phyloP scores from a whole-genome alignment of 2,888 invertebrate genomes.

The Scelioninae gen. 1 region DNA sequence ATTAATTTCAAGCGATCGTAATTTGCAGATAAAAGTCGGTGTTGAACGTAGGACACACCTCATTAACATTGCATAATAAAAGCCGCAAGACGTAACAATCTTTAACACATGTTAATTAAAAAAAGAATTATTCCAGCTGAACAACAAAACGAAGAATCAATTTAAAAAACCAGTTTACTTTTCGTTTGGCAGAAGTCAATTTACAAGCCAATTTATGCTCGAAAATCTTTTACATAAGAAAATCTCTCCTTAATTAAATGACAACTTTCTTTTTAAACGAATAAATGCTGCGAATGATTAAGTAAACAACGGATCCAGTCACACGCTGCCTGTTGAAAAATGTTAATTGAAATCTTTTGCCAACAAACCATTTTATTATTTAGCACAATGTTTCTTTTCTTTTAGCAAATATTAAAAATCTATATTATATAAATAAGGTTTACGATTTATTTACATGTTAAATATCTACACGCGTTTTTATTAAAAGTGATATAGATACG shows the following conservation, averaged over 20 bases:
- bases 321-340: background rate
- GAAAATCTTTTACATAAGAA: conserved; percentile 59
- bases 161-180: conserved; percentile 47
- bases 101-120: conserved; percentile 58
- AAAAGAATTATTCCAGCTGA: conserved; percentile 15
- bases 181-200: conserved; percentile 46
- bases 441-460: background rate
- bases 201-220: conserved; percentile 49
- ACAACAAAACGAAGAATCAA: conserved; percentile 42
- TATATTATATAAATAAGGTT: background rate
- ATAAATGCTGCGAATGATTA: conserved; percentile 13
- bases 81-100: conserved; percentile 40
- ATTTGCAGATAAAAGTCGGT: conserved; percentile 18
- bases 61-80: conserved; percentile 43
- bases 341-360: too few relatives aligned
- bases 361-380: too few relatives aligned
- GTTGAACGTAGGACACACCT: conserved; percentile 10
- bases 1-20: conserved; percentile 27
- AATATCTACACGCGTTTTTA: background rate
- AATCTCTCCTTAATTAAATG: conserved; percentile 65
- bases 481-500: background rate
- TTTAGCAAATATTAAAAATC: background rate
- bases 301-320: conserved; percentile 23
- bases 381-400: background rate
- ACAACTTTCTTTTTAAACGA: conserved; percentile 55